Evolutionary conservation across 1,140 invertebrate genomes (phyloP).

Genomic region (Babylonia areolata): DNA sequence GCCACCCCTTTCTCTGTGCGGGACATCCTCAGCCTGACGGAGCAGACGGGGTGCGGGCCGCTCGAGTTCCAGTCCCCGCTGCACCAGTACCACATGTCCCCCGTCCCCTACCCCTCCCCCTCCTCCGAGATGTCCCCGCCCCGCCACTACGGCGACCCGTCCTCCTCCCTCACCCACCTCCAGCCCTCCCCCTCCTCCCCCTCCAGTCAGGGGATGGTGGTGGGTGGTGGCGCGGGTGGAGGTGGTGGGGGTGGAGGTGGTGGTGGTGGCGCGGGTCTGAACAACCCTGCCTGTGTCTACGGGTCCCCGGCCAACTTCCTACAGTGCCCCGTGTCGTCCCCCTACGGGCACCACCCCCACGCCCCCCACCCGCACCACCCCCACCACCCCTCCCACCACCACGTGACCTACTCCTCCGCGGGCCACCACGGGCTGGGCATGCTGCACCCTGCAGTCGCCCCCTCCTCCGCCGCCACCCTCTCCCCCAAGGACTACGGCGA

Average conservation of each 20-base stretch:
- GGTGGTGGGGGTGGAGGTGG: no score
- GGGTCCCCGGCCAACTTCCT: not conserved
- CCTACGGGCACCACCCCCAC: not conserved
- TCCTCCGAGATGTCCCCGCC: not conserved
- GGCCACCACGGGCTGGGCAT: not conserved
- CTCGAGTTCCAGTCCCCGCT: not conserved
- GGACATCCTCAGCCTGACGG: not conserved
- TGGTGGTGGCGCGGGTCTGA: not conserved
- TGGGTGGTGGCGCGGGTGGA: no score
- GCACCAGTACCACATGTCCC: not conserved
- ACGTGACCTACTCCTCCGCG: not conserved
- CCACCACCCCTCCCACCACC: no score
- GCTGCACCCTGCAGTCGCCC: not conserved
- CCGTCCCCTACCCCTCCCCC: not conserved
- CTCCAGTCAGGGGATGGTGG: not conserved
- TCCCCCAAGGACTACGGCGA: not conserved
- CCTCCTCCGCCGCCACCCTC: not conserved
- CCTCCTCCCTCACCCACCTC: constrained; percentile 5
- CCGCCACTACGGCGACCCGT: not conserved
- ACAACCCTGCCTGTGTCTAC: not conserved
- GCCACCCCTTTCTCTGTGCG: not conserved
- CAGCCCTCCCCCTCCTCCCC: not conserved
- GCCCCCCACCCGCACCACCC: no score
- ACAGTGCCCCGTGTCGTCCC: not conserved
- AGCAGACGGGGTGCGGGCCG: not conserved